Base-by-base conservation (phyloP, 1,140 invertebrate genomes). In the Spodoptera frugiperda region DNA sequence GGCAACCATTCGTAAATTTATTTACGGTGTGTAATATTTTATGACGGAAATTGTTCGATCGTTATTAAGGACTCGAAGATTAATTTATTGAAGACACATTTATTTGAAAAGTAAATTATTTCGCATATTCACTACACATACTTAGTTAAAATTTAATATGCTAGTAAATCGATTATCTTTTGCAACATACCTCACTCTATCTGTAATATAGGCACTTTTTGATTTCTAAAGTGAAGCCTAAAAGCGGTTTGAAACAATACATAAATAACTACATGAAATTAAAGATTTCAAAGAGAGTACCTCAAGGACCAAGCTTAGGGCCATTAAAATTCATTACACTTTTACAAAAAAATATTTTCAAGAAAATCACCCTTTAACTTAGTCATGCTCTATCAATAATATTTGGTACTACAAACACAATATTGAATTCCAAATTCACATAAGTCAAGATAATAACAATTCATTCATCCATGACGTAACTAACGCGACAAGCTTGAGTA, bases 11-110 rank as follows among this genome's bases (percentile, higher is more conserved):
- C 46, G 49, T 67, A 46, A 67, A 67, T 67, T 65, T 67, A 67
- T 67, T 65, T 49, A 25, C 44, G 44, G 59, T 67, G 63, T 67
- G 63, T 67, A 67, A 49, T 67, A 67, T 63, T 63, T 63, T 15
- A 19, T 44, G 33, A 49, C 63, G 44, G 63, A 67, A 67, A 67
- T 67, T 67, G 19, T 5, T 67, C 19, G 17, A 67, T 67, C 44
- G 15, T 67, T 48, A 67, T 67, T 25, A 9, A 9, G 63, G 17
- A 44, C 33, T 63, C 1, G 17, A 46, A 44, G 59, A 63, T 63
- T 44, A 44, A 25, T 25, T 25, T 25, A 3, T 2, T 25, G 25
- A 63, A 17, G 59, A 44, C 33, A 63, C n/a, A 63, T 44, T 63
- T 15, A 19, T 39, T 4, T 9, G 57, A 57, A 33, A 30, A 61